Conservation (phyloP, 2,888 invertebrate genomes). For the Ptilodon capucinus region DNA sequence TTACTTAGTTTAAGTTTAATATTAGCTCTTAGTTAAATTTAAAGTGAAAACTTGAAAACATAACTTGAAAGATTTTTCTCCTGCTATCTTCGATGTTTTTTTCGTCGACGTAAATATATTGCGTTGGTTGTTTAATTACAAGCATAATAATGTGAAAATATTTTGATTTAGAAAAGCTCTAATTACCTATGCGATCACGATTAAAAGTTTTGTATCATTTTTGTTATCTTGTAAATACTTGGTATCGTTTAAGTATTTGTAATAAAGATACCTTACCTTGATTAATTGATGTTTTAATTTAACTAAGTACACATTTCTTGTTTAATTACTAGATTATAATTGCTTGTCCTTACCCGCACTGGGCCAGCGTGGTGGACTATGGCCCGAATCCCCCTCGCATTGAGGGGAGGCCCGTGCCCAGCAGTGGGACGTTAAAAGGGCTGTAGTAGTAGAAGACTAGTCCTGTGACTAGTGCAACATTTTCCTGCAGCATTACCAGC, state of each 20-base stretch:
- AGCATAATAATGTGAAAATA: constrained; percentile 9
- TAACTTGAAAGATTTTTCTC: constrained; percentile 26
- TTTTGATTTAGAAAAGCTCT: constrained; percentile 14
- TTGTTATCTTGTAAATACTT: constrained; percentile 67
- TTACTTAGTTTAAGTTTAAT: constrained; percentile 54
- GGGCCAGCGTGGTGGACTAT: too few species aligned
- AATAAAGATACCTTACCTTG: constrained; percentile 70
- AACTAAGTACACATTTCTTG: neutral
- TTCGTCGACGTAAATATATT: constrained; percentile 16
- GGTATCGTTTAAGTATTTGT: constrained; percentile 65
- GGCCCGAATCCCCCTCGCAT: too few species aligned
- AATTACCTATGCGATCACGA: constrained; percentile 24
- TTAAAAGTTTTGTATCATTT: constrained; percentile 50
- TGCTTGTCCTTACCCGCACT: too few species aligned
- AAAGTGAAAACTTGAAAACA: constrained; percentile 23
- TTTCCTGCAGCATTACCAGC: too few species aligned
- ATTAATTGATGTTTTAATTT: constrained; percentile 55
- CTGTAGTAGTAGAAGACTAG: too few species aligned
- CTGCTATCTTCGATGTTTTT: constrained; percentile 19
- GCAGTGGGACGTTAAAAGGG: too few species aligned
- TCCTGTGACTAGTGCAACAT: too few species aligned
- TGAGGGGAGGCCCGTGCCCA: too few species aligned
- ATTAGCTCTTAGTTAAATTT: constrained; percentile 41
- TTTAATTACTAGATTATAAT: too few species aligned
- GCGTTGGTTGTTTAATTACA: constrained; percentile 20